Conservation (phyloP, 2,113 vertebrate genomes). For the Malurus elegans region DNA sequence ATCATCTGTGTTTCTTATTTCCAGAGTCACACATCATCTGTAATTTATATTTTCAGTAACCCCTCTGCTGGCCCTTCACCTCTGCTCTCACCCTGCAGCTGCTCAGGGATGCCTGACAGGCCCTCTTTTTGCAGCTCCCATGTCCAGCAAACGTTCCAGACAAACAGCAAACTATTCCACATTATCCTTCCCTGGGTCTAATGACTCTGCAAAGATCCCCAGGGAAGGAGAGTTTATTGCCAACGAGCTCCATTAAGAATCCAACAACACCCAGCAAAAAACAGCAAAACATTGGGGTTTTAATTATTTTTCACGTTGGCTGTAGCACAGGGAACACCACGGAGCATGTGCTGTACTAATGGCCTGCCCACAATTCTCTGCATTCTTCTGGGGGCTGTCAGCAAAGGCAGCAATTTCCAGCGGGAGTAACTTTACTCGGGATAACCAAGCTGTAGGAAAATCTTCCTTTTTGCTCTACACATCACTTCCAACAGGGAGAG, state of each 20-base stretch:
- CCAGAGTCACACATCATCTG: background rate
- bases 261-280: background rate
- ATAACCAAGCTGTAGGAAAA: background rate
- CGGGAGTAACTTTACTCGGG: background rate
- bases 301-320: background rate
- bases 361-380: background rate
- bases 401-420: background rate
- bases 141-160: background rate
- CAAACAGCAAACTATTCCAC: background rate
- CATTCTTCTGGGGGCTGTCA: background rate
- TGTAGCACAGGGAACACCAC: background rate
- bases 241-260: background rate
- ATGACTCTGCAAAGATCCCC: background rate
- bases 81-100: background rate
- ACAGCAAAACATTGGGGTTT: background rate
- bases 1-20: background rate
- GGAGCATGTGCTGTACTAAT: rapidly evolving
- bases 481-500: background rate
- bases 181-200: background rate
- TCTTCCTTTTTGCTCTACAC: background rate
- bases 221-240: background rate
- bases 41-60: background rate
- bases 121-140: background rate
- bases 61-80: background rate
- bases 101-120: background rate